A percentile compares a stretch with the other conserved stretches of the same genome.
Evolutionary conservation across 1,140 invertebrate genomes (phyloP).

Genomic region (Leptopilina clavipes): DNA sequence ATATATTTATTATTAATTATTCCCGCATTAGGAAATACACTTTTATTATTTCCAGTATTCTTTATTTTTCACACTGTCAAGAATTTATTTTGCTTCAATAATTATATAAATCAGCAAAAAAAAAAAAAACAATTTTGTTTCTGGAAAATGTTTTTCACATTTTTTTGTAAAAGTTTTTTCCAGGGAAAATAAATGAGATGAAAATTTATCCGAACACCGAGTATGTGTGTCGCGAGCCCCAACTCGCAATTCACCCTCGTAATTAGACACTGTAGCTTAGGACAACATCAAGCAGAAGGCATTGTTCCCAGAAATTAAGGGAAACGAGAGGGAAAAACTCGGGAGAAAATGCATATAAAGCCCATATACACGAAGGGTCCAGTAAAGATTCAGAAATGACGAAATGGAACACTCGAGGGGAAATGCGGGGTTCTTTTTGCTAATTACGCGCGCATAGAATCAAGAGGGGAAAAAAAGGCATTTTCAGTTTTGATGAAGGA

Average conservation of each 20-base stretch:
- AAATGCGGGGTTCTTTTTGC: conserved; percentile 53
- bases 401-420: conserved; percentile 46
- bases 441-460: conserved; percentile 66
- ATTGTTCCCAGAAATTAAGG: conserved; percentile 73
- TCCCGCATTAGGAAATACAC: neutral
- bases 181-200: conserved; percentile 25
- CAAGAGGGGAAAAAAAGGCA: conserved; percentile 57
- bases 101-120: too few species aligned
- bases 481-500: conserved; percentile 52
- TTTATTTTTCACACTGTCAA: too few species aligned
- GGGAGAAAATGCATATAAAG: conserved; percentile 49
- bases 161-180: neutral
- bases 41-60: neutral
- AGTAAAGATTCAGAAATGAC: conserved; percentile 39
- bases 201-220: conserved; percentile 29
- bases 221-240: conserved; percentile 26
- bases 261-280: conserved; percentile 73
- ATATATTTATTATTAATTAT: conserved; percentile 23
- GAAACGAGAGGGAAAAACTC: conserved; percentile 67
- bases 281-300: conserved; percentile 64
- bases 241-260: conserved; percentile 56
- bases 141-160: too few species aligned
- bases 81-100: too few species aligned
- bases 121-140: too few species aligned
- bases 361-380: conserved; percentile 40